Percentiles rank a stretch among this genome's conserved stretches.
These are phyloP conservation scores for Cephonodes hylas DNA, from an alignment of 2,888 invertebrate genomes.

Conservation along the genomic window DNA sequence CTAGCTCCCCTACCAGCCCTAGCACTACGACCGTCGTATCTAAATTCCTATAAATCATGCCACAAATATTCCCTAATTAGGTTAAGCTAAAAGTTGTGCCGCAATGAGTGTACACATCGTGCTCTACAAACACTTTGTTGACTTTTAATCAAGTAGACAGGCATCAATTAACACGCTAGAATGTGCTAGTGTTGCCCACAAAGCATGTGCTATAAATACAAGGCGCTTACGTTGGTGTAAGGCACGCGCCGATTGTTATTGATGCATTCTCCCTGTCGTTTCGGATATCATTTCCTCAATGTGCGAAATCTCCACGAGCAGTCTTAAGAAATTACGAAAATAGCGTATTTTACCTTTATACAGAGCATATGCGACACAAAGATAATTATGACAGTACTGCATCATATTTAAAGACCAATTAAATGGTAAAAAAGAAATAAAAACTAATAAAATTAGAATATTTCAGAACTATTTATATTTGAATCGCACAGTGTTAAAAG, in stretches of 20 bases:
- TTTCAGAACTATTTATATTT: background rate
- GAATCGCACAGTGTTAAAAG: background rate
- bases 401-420: background rate
- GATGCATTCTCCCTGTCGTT: conserved; percentile 13
- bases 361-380: too few species aligned
- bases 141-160: conserved; percentile 14
- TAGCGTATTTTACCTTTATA: background rate
- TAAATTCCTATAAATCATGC: background rate
- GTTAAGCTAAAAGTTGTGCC: conserved; percentile 3
- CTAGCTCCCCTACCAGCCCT: background rate
- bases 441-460: background rate
- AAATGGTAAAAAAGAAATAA: background rate
- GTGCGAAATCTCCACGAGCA: background rate
- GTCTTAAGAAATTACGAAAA: background rate
- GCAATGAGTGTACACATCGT: background rate
- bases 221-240: background rate
- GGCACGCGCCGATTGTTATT: conserved; percentile 5
- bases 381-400: too few species aligned
- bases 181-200: conserved; percentile 1
- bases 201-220: conserved; percentile 4
- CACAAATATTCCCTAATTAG: conserved; percentile 3
- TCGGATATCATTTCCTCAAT: conserved; percentile 1
- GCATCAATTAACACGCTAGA: conserved; percentile 30
- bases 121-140: background rate
- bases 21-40: too few species aligned